Evolutionary conservation across 2,888 invertebrate species (phyloP).

Genomic region (Drosophila setosimentum): DNA sequence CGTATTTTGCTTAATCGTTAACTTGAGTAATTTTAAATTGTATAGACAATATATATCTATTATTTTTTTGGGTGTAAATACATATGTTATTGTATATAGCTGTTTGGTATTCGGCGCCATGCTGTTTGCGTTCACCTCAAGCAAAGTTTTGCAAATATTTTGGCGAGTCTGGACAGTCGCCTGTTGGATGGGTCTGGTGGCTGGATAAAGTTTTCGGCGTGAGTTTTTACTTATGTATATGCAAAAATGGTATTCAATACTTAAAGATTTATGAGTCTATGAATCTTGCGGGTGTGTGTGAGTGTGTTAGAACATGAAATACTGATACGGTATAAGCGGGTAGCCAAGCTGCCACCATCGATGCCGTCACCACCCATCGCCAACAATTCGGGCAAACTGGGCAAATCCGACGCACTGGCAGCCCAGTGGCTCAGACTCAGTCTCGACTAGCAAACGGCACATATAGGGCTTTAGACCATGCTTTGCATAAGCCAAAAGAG

Average conservation of each 20-base stretch:
- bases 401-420: conserved; percentile 58
- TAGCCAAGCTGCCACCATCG: conserved; percentile 7
- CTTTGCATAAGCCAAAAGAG: conserved; percentile 73
- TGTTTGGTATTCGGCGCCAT: conserved; percentile 74
- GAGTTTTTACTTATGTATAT: conserved; percentile 70
- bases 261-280: conserved; percentile 80
- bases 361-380: background rate
- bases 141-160: conserved; percentile 72
- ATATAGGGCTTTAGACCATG: conserved; percentile 61
- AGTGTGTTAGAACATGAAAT: conserved; percentile 66
- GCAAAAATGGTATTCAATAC: conserved; percentile 80
- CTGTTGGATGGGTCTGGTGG: background rate
- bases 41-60: background rate
- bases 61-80: conserved; percentile 6
- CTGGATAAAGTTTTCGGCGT: conserved; percentile 75
- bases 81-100: conserved; percentile 41
- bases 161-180: conserved; percentile 35
- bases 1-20: background rate
- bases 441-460: conserved; percentile 39
- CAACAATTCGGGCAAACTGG: conserved; percentile 10
- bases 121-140: conserved; percentile 78
- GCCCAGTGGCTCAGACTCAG: conserved; percentile 36
- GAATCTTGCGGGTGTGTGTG: conserved; percentile 69
- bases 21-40: background rate
- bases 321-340: conserved; percentile 54